These are phyloP conservation scores for Chelon labrosus DNA, from an alignment of 2,797 vertebrate genomes.

Conservation along the genomic window DNA sequence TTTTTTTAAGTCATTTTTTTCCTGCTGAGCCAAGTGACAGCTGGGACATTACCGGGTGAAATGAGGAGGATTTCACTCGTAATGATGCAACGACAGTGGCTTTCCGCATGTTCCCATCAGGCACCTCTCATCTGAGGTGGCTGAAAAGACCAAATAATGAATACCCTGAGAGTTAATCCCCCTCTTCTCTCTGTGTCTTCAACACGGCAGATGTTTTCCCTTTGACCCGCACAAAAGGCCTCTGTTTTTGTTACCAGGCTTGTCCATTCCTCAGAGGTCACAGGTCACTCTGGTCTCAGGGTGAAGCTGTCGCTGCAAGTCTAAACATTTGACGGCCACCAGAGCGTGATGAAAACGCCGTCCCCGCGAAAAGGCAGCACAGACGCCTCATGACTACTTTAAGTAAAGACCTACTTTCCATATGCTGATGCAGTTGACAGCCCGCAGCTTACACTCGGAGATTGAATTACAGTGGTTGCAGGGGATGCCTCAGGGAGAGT, in stretches of 20 bases:
- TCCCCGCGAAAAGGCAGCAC: conserved; percentile 41
- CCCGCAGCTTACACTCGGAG: conserved; percentile 57
- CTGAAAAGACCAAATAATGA: conserved; percentile 58
- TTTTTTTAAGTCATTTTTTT: conserved; percentile 21
- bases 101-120: conserved; percentile 57
- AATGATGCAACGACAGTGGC: conserved; percentile 50
- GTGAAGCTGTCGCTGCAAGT: conserved; percentile 77
- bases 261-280: conserved; percentile 83
- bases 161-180: conserved; percentile 64
- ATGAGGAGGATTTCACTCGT: conserved; percentile 24
- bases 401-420: conserved; percentile 77
- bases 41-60: conserved; percentile 28
- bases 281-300: conserved; percentile 80
- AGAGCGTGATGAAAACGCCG: conserved; percentile 67
- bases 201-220: conserved; percentile 83
- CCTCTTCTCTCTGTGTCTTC: conserved; percentile 55
- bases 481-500: conserved; percentile 43
- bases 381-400: conserved; percentile 67
- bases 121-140: conserved; percentile 46
- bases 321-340: conserved; percentile 78
- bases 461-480: conserved; percentile 64
- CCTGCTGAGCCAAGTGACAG: conserved; percentile 27
- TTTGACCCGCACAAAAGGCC: conserved; percentile 78
- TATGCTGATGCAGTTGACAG: conserved; percentile 78
- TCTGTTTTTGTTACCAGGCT: conserved; percentile 83